Base-by-base conservation (phyloP, 2,113 vertebrate species). In the Chamaetylas fuelleborni region DNA sequence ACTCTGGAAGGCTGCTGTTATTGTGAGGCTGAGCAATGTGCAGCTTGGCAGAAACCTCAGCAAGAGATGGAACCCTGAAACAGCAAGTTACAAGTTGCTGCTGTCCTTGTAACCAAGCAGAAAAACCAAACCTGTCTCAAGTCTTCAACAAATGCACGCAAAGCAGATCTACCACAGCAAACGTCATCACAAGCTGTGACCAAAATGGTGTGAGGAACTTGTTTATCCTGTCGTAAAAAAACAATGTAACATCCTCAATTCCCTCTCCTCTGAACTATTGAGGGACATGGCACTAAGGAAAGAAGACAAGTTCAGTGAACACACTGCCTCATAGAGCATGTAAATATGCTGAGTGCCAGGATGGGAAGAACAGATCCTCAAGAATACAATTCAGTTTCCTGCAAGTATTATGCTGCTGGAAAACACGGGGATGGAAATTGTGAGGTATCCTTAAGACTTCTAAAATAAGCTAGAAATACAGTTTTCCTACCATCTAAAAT, bases 41-140 rank as follows among this genome's bases (percentile, higher is more conserved):
- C 40, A 99, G 98, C 94, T 99, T 99, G 94, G 98, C 98, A 97
- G 98, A 98, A 86, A 99, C 98, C 95, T 99, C 99, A 15, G 98
- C 98, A 19, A 96, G 97, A 71, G 99, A 99, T 1, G 99, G 98
- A 90, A 97, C 96, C 78, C 99, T 99, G 94, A 66, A 91, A 97
- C 5, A 88, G n/a, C 58, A 95, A 89, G 9, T 66, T 54, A 28
- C 62, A 47, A n/a, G 62, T 77, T 86, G 94, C 5, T 82, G 33
- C 65, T 60, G 26, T 54, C 43, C 74, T 88, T 50, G 18, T 2
- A 50, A 57, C 19, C 3, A 78, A 29, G 19, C 48, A 87, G n/a
- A 53, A 40, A 58, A 40, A 40, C 8, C 50, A 72, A 78, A 53
- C 4, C 9, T 7, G 9, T 22, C 33, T 58, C 67, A 57, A 57